Evolutionary conservation across 1,140 invertebrate genomes (phyloP).

Genomic region (Halotydeus destructor): DNA sequence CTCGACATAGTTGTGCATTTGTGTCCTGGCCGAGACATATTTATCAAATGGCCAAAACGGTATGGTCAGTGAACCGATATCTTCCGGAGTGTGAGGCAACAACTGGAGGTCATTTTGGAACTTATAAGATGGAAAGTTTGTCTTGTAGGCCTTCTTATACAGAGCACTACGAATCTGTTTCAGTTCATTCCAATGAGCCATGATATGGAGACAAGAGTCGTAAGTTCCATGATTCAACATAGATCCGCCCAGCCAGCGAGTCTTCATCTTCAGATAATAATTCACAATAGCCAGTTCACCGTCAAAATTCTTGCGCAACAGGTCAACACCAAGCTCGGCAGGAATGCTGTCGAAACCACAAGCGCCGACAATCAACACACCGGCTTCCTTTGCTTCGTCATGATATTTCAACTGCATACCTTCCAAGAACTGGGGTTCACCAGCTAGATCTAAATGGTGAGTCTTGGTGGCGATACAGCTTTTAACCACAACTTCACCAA

Average conservation of each 20-base stretch:
- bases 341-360: constrained; percentile 56
- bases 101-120: neutral
- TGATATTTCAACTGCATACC: constrained; percentile 58
- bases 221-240: constrained; percentile 49
- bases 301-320: constrained; percentile 21
- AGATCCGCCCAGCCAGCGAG: neutral
- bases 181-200: constrained; percentile 40
- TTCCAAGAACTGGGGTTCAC: constrained; percentile 68
- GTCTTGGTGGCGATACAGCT: constrained; percentile 55
- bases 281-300: constrained; percentile 11
- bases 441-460: constrained; percentile 78
- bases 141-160: neutral
- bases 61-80: constrained; percentile 42
- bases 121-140: constrained; percentile 26
- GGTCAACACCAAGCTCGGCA: constrained; percentile 46
- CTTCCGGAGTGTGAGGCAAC: constrained; percentile 2
- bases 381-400: constrained; percentile 46
- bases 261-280: constrained; percentile 8
- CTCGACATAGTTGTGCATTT: constrained; percentile 43
- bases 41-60: constrained; percentile 58
- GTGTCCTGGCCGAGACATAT: constrained; percentile 49
- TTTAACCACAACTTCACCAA: constrained; percentile 73
- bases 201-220: constrained; percentile 51
- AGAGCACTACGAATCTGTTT: constrained; percentile 6
- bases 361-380: constrained; percentile 58